phyloP scores from a whole-genome alignment of 2,888 invertebrate species.

The Tipula helvola region DNA sequence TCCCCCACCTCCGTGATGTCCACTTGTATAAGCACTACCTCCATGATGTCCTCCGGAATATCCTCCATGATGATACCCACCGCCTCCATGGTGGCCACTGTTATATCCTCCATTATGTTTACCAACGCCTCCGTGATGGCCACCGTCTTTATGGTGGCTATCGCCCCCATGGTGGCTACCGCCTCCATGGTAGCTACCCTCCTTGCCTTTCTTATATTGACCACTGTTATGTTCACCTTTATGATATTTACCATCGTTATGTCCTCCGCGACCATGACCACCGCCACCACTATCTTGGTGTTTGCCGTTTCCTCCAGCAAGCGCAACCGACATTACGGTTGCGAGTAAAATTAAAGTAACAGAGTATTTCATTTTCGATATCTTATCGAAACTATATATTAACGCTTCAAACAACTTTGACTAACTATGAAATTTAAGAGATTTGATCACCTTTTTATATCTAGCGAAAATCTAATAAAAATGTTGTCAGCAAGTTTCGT shows the following conservation, averaged over 20 bases:
- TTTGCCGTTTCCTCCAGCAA: neutral
- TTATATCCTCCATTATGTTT: too few relatives aligned
- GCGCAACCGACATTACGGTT: neutral
- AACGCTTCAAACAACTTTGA: neutral
- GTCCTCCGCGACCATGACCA: neutral
- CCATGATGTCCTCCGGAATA: too few relatives aligned
- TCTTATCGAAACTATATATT: neutral
- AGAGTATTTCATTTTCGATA: neutral
- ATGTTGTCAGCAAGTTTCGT: neutral
- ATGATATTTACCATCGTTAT: too few relatives aligned
- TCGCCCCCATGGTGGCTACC: too few relatives aligned
- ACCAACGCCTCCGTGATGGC: too few relatives aligned
- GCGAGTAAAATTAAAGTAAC: neutral
- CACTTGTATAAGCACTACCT: too few relatives aligned
- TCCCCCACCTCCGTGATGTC: too few relatives aligned
- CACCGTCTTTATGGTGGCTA: too few relatives aligned
- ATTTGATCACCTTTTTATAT: neutral
- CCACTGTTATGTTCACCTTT: neutral
- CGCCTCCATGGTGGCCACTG: too few relatives aligned
- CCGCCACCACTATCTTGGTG: neutral
- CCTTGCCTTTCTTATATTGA: too few relatives aligned
- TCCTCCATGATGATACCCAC: too few relatives aligned
- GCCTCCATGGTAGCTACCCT: too few relatives aligned
- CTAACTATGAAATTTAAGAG: neutral
- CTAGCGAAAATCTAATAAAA: neutral